These are phyloP conservation scores for Nycticryphes semicollaris DNA, from an alignment of 2,113 vertebrate species.

Conservation along the genomic window DNA sequence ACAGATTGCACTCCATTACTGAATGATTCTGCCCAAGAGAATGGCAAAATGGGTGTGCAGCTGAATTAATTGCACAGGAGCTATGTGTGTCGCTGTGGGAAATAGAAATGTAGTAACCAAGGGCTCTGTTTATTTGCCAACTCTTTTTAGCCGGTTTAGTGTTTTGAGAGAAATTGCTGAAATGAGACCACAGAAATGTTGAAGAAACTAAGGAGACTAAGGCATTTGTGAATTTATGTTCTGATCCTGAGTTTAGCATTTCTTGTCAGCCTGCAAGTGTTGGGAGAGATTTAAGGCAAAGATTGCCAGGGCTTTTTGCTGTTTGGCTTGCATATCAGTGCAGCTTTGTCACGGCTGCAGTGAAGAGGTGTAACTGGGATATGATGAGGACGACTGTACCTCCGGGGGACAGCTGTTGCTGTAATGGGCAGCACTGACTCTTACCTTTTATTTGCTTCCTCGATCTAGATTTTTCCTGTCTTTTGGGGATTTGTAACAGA, in stretches of 20 bases:
- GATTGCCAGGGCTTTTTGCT: not conserved
- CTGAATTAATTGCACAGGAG: not conserved
- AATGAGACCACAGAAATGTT: not conserved
- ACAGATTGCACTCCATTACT: not conserved
- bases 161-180: not conserved
- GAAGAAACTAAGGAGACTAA: not conserved
- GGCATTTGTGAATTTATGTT: not conserved
- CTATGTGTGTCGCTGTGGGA: not conserved
- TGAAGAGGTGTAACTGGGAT: not conserved
- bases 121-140: not conserved
- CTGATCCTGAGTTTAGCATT: not conserved
- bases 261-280: not conserved
- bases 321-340: not conserved
- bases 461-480: not conserved
- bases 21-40: not conserved
- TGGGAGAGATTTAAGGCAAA: not conserved
- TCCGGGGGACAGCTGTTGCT: not conserved
- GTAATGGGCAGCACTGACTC: not conserved
- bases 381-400: not conserved
- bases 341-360: not conserved
- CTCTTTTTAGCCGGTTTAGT: not conserved
- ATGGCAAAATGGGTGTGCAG: not conserved
- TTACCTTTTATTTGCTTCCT: not conserved
- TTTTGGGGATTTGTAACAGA: not conserved
- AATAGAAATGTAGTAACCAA: not conserved